A percentile compares a stretch with the other conserved stretches of the same genome.
Conservation (phyloP, 2,888 invertebrate species). For the Pseudolycoriella hygida region DNA sequence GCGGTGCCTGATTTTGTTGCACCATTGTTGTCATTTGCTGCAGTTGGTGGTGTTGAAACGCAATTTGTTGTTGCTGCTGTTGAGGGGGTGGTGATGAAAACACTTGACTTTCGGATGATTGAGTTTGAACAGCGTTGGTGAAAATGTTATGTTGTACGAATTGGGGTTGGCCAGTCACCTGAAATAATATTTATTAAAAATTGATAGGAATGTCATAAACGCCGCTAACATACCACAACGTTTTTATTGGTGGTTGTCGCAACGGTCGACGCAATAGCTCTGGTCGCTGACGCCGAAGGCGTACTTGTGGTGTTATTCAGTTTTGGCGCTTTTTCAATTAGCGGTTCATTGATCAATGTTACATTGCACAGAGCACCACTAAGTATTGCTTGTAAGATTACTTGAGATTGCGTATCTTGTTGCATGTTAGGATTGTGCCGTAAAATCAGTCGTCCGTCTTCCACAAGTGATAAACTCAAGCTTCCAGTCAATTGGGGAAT, state of each 20-base stretch:
- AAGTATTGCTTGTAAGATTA: conserved; percentile 26
- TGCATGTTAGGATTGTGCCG: conserved; percentile 43
- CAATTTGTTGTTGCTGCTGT: neutral
- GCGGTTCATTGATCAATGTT: conserved; percentile 27
- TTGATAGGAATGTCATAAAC: neutral
- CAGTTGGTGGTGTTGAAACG: conserved; percentile 6
- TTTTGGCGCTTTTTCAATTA: neutral
- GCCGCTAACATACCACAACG: neutral
- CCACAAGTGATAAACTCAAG: conserved; percentile 44
- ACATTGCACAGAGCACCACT: conserved; percentile 28
- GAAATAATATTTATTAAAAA: neutral
- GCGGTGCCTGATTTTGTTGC: conserved; percentile 4
- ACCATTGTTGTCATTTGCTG: conserved; percentile 3
- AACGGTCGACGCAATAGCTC: neutral
- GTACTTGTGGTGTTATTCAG: neutral
- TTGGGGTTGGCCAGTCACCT: neutral
- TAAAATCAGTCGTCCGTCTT: conserved; percentile 46
- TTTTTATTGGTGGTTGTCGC: neutral
- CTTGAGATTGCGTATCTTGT: conserved; percentile 32
- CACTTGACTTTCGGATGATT: neutral
- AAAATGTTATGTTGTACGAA: neutral
- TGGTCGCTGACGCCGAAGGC: neutral
- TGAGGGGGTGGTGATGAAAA: neutral
- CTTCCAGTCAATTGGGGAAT: conserved; percentile 41
- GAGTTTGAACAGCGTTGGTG: neutral